Base-by-base conservation (phyloP, 2,888 invertebrate genomes). In the Pegoplata infirma region DNA sequence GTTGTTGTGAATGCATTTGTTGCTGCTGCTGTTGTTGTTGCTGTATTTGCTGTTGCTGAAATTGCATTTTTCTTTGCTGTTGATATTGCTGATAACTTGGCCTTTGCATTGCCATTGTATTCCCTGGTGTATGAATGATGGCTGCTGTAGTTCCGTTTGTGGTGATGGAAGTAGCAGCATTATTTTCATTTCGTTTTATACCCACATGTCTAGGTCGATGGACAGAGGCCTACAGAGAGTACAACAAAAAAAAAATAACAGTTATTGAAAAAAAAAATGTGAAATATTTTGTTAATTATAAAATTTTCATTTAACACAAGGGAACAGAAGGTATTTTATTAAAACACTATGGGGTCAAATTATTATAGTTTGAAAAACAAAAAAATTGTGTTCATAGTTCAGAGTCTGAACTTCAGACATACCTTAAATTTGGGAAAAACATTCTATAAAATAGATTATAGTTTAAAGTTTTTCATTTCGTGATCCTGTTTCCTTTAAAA, bases 131-230 rank as follows among this genome's bases (percentile, higher is more conserved):
- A 69, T 64, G 73, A 14, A 74, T 63, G 51, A 6, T 73, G 68
- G 51, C 73, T 63, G 66, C 72, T 66, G 81, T 67, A 78, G 76
- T 67, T 71, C 64, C 67, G n/a, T 68, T 55, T 64, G 77, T 23
- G 17, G 58, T 16, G n/a, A n/a, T n/a, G 10, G 51, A n/a, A n/a
- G n/a, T 51, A 61, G 61, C 67, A 56, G 21, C 5, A 12, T n/a
- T 69, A 21, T 28, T 76, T 56, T 81, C 83, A 72, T 85, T 85
- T 74, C 84, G 84, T 81, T 85, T 84, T 69, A 85, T 83, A 56
- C 84, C 84, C 72, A 84, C 84, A 76, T 86, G 86, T 44, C 86
- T 83, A 40, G 86, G 82, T 14, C 86, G 85, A 81, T 86, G 86
- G 72, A 86, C 86, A 40, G 86, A 86, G 55, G 86, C 86, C 86